Base-by-base conservation (phyloP, 2,113 vertebrate species). In the Tychaedon coryphoeus region DNA sequence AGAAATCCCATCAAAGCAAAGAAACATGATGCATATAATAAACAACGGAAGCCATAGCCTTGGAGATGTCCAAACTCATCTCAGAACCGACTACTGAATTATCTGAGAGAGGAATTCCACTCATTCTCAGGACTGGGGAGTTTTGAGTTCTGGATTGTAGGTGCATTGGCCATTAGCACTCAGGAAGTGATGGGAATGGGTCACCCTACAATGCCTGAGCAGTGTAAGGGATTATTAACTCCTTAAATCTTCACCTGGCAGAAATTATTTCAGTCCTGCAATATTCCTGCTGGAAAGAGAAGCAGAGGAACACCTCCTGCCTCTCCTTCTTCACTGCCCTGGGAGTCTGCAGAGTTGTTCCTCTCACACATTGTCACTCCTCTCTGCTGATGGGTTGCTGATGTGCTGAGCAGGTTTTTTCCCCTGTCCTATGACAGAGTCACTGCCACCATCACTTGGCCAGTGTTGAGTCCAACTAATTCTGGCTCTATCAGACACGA, bases 391-490 rank as follows among this genome's bases (percentile, higher is more conserved):
- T 23, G 67, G 17, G 56, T 4, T 43, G 7, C 12, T 67, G 20
- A 29, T 48, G 6, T 10, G 5, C 24, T 73, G 40, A 71, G 24
- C 6, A 78, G 25, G 4, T 4, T 74, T 40, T 31, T 24, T 1
- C 8, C 7, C 6, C 25, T 12, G 7, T 28, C 2, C 12, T 36
- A 3, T 8, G 47, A 19, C 36, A 36, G 25, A 40, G 8, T 15
- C 1, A 0, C 2, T 31, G 15, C 8, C 28, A 47, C 19, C 3
- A 0, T 9, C 0, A 1, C 19, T 62, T 38, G 38, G 26, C 26
- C 64, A 62, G 17, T 0, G 1, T 9, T 1, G 4, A 14, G 2
- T 61, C 36, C 22, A 12, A 0, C 3, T 34, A 26, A 4, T 3
- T 1, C 9, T 62, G 36, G 6, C 6, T 61, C 28, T 36, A 2